These are phyloP conservation scores for Eumaeus atala DNA, from an alignment of 1,140 invertebrate species.

Conservation along the genomic window DNA sequence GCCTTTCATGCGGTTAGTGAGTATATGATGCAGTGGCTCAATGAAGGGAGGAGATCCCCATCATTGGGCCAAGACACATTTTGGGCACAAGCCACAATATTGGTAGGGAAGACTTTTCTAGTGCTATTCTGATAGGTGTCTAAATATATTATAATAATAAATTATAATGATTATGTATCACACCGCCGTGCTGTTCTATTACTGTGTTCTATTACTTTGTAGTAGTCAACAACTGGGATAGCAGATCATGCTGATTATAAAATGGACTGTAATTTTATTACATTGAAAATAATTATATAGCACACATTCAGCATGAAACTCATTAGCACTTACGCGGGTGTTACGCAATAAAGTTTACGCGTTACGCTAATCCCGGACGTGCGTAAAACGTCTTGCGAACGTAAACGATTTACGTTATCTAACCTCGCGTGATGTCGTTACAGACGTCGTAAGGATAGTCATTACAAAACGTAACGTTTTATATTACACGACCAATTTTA, in stretches of 20 bases:
- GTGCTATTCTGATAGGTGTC: no score
- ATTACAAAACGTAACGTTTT: slow-evolving; percentile 8
- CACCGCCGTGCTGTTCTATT: no score
- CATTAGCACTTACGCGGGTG: slow-evolving; percentile 25
- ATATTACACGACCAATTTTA: not conserved
- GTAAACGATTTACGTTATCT: slow-evolving; percentile 22
- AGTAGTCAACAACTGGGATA: no score
- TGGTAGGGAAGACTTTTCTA: no score
- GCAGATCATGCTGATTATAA: not conserved
- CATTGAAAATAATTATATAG: not conserved
- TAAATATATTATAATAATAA: no score
- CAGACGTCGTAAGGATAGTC: slow-evolving; percentile 1
- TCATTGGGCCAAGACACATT: no score
- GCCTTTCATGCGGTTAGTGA: no score
- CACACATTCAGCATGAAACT: slow-evolving; percentile 20
- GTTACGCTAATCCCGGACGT: slow-evolving; percentile 24
- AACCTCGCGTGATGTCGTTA: slow-evolving; percentile 16
- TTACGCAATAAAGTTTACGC: slow-evolving; percentile 21
- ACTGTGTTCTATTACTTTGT: no score
- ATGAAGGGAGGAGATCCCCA: no score
- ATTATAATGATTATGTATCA: no score
- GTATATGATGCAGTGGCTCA: no score
- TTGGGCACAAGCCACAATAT: no score
- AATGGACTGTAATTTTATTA: not conserved
- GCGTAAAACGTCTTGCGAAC: slow-evolving; percentile 21